Evolutionary conservation across 2,888 invertebrate genomes (phyloP).

Genomic region (Synergus itoensis): DNA sequence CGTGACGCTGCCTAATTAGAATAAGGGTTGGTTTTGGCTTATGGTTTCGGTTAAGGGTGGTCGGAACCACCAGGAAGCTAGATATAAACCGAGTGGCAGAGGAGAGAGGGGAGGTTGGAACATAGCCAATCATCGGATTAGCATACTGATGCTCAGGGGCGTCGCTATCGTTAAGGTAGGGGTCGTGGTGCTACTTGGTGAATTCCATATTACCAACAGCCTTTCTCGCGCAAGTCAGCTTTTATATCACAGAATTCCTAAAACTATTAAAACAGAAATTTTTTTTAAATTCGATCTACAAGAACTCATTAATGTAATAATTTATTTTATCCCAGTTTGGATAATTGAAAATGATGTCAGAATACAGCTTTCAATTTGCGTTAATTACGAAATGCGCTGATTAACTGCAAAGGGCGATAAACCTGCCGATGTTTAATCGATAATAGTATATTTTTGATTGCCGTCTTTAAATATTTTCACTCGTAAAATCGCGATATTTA

Average conservation of each 20-base stretch:
- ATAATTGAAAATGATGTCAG: conserved; percentile 35
- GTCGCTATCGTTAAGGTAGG: conserved; percentile 73
- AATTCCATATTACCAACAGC: conserved; percentile 70
- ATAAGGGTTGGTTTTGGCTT: conserved; percentile 77
- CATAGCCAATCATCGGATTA: conserved; percentile 78
- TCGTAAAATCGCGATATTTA: conserved; percentile 24
- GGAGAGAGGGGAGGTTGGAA: conserved; percentile 66
- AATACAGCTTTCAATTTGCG: conserved; percentile 31
- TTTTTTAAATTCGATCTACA: background rate
- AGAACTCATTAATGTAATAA: conserved; percentile 3
- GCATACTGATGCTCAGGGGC: conserved; percentile 78
- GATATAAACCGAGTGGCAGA: conserved; percentile 57
- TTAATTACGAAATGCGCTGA: conserved; percentile 31
- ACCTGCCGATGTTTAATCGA: conserved; percentile 4
- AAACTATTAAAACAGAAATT: background rate
- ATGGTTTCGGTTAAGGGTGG: conserved; percentile 75
- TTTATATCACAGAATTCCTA: background rate
- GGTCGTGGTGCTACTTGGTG: conserved; percentile 75
- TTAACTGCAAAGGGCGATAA: conserved; percentile 14
- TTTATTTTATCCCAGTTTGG: conserved; percentile 15
- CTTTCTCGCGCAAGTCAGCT: conserved; percentile 55
- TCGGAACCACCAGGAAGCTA: conserved; percentile 66
- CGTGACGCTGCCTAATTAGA: conserved; percentile 74
- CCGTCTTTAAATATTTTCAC: conserved; percentile 21
- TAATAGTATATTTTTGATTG: conserved; percentile 16